These are phyloP conservation scores for Pyrocoelia pectoralis DNA, from an alignment of 2,888 invertebrate genomes.

Conservation along the genomic window DNA sequence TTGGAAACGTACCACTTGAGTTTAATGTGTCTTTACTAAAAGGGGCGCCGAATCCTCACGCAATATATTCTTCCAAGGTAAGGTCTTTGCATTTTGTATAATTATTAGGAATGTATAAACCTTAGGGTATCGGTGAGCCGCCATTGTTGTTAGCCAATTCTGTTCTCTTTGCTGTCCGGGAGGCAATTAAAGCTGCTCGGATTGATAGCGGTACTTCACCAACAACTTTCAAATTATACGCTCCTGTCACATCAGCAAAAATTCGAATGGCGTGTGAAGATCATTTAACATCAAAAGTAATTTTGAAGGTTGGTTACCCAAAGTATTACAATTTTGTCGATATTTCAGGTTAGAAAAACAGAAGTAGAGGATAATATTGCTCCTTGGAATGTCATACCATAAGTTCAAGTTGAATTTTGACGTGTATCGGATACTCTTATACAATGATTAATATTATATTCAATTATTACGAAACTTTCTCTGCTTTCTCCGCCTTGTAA, in stretches of 20 bases:
- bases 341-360: too few species aligned
- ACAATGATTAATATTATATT: too few species aligned
- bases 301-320: background rate
- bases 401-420: too few species aligned
- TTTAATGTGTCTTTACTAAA: constrained; percentile 93
- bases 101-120: background rate
- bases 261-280: constrained; percentile 92
- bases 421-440: too few species aligned
- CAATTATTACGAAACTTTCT: too few species aligned
- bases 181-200: constrained; percentile 84
- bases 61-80: constrained; percentile 88
- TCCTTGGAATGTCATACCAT: too few species aligned
- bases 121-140: constrained; percentile 95
- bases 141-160: constrained; percentile 89
- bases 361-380: too few species aligned
- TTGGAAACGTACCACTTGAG: constrained; percentile 88
- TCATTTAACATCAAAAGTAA: constrained; percentile 78
- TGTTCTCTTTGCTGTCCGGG: constrained; percentile 88
- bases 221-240: constrained; percentile 70
- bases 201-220: constrained; percentile 69
- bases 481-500: too few species aligned
- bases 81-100: background rate
- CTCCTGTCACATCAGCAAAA: constrained; percentile 88
- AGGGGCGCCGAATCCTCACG: constrained; percentile 86
- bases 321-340: background rate